These are phyloP conservation scores for Chiloscyllium punctatum DNA, from an alignment of 2,797 vertebrate species.

Conservation along the genomic window DNA sequence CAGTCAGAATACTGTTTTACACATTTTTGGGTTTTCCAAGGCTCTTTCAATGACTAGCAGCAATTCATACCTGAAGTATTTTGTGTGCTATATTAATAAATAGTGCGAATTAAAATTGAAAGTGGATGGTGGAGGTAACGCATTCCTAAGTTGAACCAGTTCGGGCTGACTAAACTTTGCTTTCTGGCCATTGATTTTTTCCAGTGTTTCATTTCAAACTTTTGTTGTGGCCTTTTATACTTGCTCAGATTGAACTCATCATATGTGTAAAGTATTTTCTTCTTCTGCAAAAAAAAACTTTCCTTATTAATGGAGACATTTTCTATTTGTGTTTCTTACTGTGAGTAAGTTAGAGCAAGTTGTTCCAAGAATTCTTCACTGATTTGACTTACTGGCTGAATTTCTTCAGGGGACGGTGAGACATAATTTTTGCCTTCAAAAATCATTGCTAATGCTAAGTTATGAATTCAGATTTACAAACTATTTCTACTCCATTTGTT, in stretches of 20 bases:
- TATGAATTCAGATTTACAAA: conserved; percentile 21
- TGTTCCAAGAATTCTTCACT: background rate
- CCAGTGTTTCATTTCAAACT: background rate
- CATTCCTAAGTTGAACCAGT: background rate
- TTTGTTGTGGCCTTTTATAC: background rate
- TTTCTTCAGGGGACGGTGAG: background rate
- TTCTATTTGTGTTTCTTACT: background rate
- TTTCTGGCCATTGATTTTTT: background rate
- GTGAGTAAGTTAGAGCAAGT: background rate
- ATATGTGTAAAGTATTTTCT: background rate
- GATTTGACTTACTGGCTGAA: background rate
- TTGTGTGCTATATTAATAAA: background rate
- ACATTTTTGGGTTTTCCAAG: background rate
- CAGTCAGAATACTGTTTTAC: background rate
- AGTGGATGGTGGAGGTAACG: background rate
- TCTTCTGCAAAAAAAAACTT: background rate
- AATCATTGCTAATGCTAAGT: background rate
- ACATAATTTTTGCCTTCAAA: background rate
- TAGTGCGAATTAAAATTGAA: background rate
- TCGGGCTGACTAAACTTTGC: background rate
- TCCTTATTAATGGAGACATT: background rate
- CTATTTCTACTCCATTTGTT: conserved; percentile 15
- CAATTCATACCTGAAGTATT: background rate
- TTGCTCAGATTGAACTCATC: background rate
- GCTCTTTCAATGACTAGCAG: background rate